Percentiles rank a stretch among this genome's conserved stretches.
These are phyloP conservation scores for Scolanthus callimorphus DNA, from an alignment of 92 coral and sea anemone genomes.

Conservation along the genomic window DNA sequence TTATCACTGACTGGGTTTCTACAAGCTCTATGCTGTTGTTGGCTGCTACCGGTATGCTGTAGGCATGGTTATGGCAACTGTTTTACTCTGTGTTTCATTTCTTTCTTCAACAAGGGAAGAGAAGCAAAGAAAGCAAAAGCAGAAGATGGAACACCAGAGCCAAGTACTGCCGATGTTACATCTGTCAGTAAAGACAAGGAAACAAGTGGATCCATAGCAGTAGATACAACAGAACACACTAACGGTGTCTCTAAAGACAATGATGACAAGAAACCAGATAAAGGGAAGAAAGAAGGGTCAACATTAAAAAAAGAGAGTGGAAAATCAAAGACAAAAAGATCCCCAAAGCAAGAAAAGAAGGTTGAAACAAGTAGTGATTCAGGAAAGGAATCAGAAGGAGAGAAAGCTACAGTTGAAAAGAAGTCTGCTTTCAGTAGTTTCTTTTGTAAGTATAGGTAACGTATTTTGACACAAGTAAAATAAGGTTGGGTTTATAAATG, in stretches of 20 bases:
- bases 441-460: conserved; percentile 85
- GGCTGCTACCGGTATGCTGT: too few species aligned
- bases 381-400: conserved; percentile 1
- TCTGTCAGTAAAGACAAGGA: conserved; percentile 1
- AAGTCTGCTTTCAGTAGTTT: conserved; percentile 63
- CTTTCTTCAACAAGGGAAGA: background rate
- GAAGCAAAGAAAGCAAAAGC: conserved; percentile 29
- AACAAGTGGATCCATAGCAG: conserved; percentile 12
- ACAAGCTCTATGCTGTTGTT: too few species aligned
- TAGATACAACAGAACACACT: conserved; percentile 3
- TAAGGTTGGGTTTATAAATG: too few species aligned
- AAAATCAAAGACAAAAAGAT: too few species aligned
- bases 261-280: conserved; percentile 4
- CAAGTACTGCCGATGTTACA: too few species aligned
- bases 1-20: too few species aligned
- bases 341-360: too few species aligned
- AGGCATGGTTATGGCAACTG: too few species aligned
- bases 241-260: conserved; percentile 18
- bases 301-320: too few species aligned
- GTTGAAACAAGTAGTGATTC: conserved; percentile 15
- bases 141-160: too few species aligned
- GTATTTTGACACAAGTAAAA: too few species aligned
- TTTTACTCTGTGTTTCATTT: too few species aligned
- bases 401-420: conserved; percentile 6
- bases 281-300: conserved; percentile 2